Evolutionary conservation across 2,888 invertebrate species (phyloP), one percentile per base, ranked within the genome.

Genomic region (Rhopalosiphum nymphaeae): DNA sequence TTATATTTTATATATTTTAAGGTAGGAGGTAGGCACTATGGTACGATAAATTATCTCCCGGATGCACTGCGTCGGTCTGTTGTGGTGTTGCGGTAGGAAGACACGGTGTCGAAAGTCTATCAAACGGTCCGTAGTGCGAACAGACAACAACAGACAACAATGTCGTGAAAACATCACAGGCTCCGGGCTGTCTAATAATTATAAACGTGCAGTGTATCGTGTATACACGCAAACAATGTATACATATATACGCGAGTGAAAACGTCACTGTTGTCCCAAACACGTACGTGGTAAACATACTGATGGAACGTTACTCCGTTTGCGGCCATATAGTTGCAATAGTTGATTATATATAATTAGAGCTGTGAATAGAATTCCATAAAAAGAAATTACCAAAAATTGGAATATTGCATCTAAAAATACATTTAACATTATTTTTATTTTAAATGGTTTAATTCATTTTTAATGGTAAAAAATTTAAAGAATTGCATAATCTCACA

Each of bases 21-120:
- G 10, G 78, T 36, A 36, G 78, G 36, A 9, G 7, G 57, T 9
- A 57, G 36, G 36, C 16, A 85, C 89, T 49, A 26, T 36, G 49
- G 61, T 9, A 87, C 87, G 10, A 92, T 92, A 92, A 92, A 92
- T 92, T 92, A 92, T 88, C 87, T 42, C 36, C 78, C 92, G 92
- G 92, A 92, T 67, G 92, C 87, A 36, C 78, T 44, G 91, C 29
- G 26, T 29, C n/a, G 16, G 85, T 25, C 25, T 42, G 21, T 36
- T 21, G 91, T 16, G 53, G 42, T 26, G 88, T 36, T 88, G 42
- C 3, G 29, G 88, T 36, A 25, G 7, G 44, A 7, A 46, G 46
- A 46, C 13, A 7, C 26, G 16, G 57, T 67, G 92, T 87, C 92
- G 53, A 92, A 92, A 88, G 87, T 92, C 92, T 87, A 53, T 92